A percentile compares a stretch with the other conserved stretches of the same genome.
phyloP scores from a whole-genome alignment of 2,113 vertebrate genomes.

The Macrotus californicus region DNA sequence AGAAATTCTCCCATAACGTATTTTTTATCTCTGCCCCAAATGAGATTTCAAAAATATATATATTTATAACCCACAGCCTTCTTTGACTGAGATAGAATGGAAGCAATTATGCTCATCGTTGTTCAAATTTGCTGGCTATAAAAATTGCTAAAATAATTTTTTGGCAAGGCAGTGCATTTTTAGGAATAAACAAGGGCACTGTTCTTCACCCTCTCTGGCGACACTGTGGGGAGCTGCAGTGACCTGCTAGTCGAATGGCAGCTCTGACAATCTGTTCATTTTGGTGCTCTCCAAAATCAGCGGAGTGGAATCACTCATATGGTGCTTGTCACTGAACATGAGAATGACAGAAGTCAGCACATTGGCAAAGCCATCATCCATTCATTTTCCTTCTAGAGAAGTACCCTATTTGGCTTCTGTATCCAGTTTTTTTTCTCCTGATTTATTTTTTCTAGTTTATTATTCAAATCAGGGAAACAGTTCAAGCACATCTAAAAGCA shows the following conservation, averaged over 20 bases:
- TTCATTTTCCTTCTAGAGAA: conserved; percentile 34
- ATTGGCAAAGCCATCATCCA: conserved; percentile 25
- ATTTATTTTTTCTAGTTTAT: conserved; percentile 12
- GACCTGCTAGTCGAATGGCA: neutral
- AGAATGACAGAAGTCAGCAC: conserved; percentile 62
- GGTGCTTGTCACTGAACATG: conserved; percentile 61
- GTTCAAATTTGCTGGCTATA: neutral
- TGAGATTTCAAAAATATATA: neutral
- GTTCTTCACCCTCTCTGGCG: neutral
- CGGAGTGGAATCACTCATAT: conserved; percentile 54
- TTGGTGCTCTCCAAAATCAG: conserved; percentile 35
- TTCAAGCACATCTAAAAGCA: neutral
- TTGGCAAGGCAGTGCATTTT: conserved; percentile 48
- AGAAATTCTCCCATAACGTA: neutral
- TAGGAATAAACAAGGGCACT: conserved; percentile 9
- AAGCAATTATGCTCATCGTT: neutral
- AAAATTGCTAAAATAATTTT: conserved; percentile 27
- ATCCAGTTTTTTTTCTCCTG: neutral
- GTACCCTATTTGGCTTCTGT: neutral
- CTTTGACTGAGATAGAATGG: neutral
- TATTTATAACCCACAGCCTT: neutral
- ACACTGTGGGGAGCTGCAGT: neutral
- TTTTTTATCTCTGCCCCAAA: neutral
- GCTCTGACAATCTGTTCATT: conserved; percentile 62
- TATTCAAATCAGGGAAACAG: neutral